These are phyloP conservation scores for Ganaspis sp. DNA, from an alignment of 1,140 invertebrate genomes.

Conservation along the genomic window DNA sequence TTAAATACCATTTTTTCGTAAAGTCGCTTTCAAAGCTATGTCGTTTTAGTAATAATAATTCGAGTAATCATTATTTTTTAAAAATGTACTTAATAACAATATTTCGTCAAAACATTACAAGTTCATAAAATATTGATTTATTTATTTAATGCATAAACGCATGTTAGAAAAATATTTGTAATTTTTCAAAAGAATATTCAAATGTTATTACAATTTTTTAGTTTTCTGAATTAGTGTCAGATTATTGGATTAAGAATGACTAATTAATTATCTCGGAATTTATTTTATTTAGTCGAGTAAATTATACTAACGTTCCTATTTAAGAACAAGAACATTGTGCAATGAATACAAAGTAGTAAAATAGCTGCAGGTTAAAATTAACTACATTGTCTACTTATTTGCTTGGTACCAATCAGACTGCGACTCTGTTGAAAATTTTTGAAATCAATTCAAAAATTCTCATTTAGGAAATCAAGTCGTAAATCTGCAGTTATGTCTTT, in stretches of 20 bases:
- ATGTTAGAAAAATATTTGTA: too few relatives aligned
- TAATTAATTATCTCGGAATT: background rate
- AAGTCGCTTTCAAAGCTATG: too few relatives aligned
- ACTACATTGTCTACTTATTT: background rate
- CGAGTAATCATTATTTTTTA: too few relatives aligned
- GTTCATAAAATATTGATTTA: too few relatives aligned
- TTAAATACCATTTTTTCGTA: too few relatives aligned
- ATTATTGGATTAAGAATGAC: background rate
- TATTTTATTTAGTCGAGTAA: background rate
- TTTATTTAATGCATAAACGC: too few relatives aligned
- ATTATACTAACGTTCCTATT: background rate
- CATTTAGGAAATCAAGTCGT: conserved; percentile 1
- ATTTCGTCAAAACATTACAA: too few relatives aligned
- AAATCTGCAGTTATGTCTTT: background rate
- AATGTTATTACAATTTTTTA: too few relatives aligned
- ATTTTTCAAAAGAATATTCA: too few relatives aligned
- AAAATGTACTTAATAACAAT: too few relatives aligned
- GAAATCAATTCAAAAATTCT: conserved; percentile 5
- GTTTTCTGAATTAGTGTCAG: too few relatives aligned
- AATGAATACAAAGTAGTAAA: background rate
- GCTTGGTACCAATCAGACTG: background rate
- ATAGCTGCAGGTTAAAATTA: conserved; percentile 14
- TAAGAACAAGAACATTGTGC: background rate
- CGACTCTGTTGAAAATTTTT: background rate
- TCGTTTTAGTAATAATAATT: too few relatives aligned